phyloP scores from a whole-genome alignment of 2,113 vertebrate species.

The Nibea albiflora region DNA sequence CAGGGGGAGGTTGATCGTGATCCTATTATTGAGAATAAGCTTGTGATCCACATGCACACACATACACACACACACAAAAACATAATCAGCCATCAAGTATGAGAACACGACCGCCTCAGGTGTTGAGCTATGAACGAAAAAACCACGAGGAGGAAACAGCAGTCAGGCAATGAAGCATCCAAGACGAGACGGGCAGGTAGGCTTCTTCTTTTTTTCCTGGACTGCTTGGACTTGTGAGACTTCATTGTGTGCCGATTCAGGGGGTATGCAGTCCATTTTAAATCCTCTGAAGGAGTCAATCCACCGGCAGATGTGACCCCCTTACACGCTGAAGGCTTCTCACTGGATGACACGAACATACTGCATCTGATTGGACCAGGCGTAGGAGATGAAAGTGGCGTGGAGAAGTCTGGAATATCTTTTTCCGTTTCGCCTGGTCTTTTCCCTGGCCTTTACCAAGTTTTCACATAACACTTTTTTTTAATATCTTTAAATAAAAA shows the following conservation, averaged over 20 bases:
- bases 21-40: not conserved
- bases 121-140: not conserved
- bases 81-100: conserved; percentile 50
- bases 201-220: conserved; percentile 30
- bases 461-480: conserved; percentile 37
- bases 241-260: not conserved
- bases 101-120: conserved; percentile 13
- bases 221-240: not conserved
- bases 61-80: conserved; percentile 15
- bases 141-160: conserved; percentile 1
- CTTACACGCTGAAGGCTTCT: not conserved
- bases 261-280: not conserved
- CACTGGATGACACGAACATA: not conserved
- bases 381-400: conserved; percentile 22
- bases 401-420: conserved; percentile 25
- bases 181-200: not conserved
- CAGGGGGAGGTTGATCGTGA: conserved; percentile 27
- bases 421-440: conserved; percentile 23
- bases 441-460: conserved; percentile 42
- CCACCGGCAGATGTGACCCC: conserved; percentile 19
- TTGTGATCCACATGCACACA: conserved; percentile 7
- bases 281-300: conserved; percentile 15
- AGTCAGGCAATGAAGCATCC: conserved; percentile 8
- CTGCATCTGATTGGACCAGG: conserved; percentile 2
- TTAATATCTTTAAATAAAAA: conserved; percentile 75